A percentile compares a stretch with the other conserved stretches of the same genome.
phyloP scores from a whole-genome alignment of 2,888 invertebrate genomes.

The Ophion costatus region DNA sequence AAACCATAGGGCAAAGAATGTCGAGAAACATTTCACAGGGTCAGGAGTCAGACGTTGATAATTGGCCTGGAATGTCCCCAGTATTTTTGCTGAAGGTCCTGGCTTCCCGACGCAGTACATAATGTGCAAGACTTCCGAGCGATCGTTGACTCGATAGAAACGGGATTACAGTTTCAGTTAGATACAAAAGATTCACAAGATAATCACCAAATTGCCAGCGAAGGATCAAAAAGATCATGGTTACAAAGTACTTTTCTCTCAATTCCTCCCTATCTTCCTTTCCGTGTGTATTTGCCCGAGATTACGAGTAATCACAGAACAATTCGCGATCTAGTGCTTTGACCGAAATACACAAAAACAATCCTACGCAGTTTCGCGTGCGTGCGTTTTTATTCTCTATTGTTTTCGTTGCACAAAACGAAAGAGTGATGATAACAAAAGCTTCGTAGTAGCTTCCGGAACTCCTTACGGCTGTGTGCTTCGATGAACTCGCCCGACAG shows the following conservation, averaged over 20 bases:
- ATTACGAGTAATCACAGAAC: slow-evolving; percentile 32
- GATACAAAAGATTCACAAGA: slow-evolving; percentile 22
- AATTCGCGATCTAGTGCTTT: slow-evolving; percentile 32
- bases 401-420: slow-evolving; percentile 19
- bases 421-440: slow-evolving; percentile 50
- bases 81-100: slow-evolving; percentile 21
- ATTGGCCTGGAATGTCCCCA: slow-evolving; percentile 37
- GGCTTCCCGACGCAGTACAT: slow-evolving; percentile 14
- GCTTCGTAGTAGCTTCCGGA: slow-evolving; percentile 50
- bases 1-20: slow-evolving; percentile 3
- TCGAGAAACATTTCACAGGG: slow-evolving; percentile 16
- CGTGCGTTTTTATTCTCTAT: background rate
- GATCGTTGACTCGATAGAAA: slow-evolving; percentile 52
- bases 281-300: slow-evolving; percentile 2
- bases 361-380: slow-evolving; percentile 7
- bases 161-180: slow-evolving; percentile 42
- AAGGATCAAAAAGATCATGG: slow-evolving; percentile 31
- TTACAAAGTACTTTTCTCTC: slow-evolving; percentile 7
- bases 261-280: too few species aligned
- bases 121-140: slow-evolving; percentile 37
- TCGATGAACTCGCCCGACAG: slow-evolving; percentile 57
- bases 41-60: slow-evolving; percentile 36
- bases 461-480: slow-evolving; percentile 45
- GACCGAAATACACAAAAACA: slow-evolving; percentile 24
- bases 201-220: slow-evolving; percentile 22